Evolutionary conservation across 2,797 vertebrate genomes (phyloP).

Genomic region (Psittacula echo): DNA sequence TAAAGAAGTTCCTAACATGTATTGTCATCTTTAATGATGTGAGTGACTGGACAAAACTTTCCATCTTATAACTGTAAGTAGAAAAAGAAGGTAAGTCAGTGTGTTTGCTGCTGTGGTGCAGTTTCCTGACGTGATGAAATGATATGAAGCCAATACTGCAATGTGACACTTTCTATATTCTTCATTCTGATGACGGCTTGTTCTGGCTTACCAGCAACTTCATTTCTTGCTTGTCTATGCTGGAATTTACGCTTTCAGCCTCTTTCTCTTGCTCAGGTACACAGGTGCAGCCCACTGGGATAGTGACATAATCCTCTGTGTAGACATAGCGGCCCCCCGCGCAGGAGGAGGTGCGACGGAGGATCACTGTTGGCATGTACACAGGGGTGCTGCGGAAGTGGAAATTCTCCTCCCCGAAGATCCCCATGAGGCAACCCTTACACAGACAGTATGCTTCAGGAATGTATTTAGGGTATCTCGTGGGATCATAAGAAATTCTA

Average conservation of each 20-base stretch:
- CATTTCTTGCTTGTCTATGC: constrained; percentile 72
- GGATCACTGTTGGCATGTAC: constrained; percentile 87
- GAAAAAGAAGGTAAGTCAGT: not conserved
- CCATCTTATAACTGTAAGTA: not conserved
- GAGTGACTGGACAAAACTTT: not conserved
- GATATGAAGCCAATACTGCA: not conserved
- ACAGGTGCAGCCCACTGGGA: constrained; percentile 93
- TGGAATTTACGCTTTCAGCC: constrained; percentile 69
- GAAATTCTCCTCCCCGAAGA: constrained; percentile 82
- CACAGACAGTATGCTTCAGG: constrained; percentile 95
- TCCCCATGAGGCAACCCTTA: constrained; percentile 87
- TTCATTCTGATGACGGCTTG: constrained; percentile 71
- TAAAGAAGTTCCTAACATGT: not conserved
- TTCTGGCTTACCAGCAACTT: constrained; percentile 71
- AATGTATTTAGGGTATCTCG: constrained; percentile 89
- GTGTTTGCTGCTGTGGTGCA: not conserved
- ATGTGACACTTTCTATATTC: not conserved
- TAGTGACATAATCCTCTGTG: constrained; percentile 86
- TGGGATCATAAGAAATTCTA: constrained; percentile 88
- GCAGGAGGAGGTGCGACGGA: constrained; percentile 84
- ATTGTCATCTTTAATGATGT: not conserved
- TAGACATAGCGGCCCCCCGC: constrained; percentile 87
- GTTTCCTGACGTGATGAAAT: not conserved
- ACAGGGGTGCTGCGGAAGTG: constrained; percentile 88
- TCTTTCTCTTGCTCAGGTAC: constrained; percentile 80